phyloP scores from a whole-genome alignment of 2,888 invertebrate species.

The Melieria crassipennis region DNA sequence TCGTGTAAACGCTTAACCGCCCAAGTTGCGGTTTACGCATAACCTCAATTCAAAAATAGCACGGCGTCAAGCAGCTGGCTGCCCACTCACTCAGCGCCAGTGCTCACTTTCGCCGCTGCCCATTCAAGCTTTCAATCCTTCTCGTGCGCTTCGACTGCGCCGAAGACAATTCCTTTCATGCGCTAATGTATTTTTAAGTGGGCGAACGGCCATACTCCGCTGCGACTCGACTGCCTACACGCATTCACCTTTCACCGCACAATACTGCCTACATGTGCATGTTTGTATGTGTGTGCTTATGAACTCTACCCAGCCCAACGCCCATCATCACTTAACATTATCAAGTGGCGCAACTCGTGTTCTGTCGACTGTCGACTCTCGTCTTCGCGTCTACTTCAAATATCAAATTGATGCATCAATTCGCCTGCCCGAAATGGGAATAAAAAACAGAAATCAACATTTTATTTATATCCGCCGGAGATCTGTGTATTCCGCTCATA shows the following conservation, averaged over 20 bases:
- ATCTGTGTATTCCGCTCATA: conserved; percentile 35
- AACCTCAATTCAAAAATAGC: conserved; percentile 24
- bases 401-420: conserved; percentile 25
- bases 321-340: no score
- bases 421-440: conserved; percentile 18
- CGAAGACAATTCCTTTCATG: conserved; percentile 1
- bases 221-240: not conserved
- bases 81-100: conserved; percentile 22
- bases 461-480: conserved; percentile 55
- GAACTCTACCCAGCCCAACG: not conserved
- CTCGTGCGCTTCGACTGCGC: no score
- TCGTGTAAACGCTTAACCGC: conserved; percentile 52
- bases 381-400: conserved; percentile 24
- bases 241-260: not conserved
- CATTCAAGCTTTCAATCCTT: no score
- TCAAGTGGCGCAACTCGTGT: no score
- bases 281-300: not conserved
- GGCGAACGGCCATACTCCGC: conserved; percentile 39
- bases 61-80: conserved; percentile 8
- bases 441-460: conserved; percentile 44
- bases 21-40: conserved; percentile 28
- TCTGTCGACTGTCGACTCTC: not conserved
- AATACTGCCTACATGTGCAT: conserved; percentile 13
- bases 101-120: not conserved
- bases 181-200: conserved; percentile 44